Base-by-base conservation (phyloP, 2,113 vertebrate species). In the Eolophus roseicapilla region DNA sequence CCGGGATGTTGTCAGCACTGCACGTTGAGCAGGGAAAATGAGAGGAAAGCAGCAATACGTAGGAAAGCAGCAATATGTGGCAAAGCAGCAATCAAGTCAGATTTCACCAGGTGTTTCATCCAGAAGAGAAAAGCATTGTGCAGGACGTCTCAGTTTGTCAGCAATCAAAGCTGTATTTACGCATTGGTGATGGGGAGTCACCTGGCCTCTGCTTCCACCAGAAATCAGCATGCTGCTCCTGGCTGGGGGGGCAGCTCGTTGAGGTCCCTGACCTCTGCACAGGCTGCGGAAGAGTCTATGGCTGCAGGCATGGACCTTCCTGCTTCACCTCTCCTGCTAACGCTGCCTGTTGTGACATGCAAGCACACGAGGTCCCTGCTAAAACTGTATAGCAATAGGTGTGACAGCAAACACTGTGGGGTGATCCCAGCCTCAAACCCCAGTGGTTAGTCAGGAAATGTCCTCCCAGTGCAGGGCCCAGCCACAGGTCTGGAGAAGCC, bases 11-110 rank as follows among this genome's bases (percentile, higher is more conserved):
- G n/a, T 60, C 52, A 77, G 69, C 79, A 5, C 55, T n/a, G 67
- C 52, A 31, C 0, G 0, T 11, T 28, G 28, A 8, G 2, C 0
- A 0, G 37, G 63, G 25, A 57, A 80, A 65, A 75, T 3, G 2
- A 1, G 2, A 43, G 18, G 37, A 52, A 86, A 65, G 74, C 49
- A 63, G 49, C 27, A 81, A 52, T 50, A 39, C 0, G 0, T 50
- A 67, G 81, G 63, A 90, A 85, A 59, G 70, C 46, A 82, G 44
- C 27, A 81, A 52, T 50, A 39, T 0, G 0, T 50, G 71, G 81
- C 68, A 90, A 85, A 59, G 70, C 46, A 82, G 84, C 52, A 50
- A 55, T 3, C 2, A 4, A 33, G 43, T 29, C 39, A 81, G 19
- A 57, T 33, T 81, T 55, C 4, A 2, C 59, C 64, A 27, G 29